These are phyloP conservation scores for Hiodon alosoides DNA, from an alignment of 2,113 vertebrate genomes.

Conservation along the genomic window DNA sequence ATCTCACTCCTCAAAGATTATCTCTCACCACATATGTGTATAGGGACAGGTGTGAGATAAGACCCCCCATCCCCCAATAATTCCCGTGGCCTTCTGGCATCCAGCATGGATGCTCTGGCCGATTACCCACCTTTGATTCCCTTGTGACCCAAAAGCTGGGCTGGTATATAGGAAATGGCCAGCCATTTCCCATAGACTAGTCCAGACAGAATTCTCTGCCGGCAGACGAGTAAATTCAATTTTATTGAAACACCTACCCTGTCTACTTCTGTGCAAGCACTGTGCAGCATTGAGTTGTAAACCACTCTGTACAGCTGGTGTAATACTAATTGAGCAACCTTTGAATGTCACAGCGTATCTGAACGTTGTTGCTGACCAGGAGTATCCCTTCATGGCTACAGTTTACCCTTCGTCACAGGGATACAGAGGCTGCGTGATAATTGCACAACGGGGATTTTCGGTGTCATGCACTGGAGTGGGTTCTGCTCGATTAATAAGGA, in stretches of 20 bases:
- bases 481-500: slow-evolving; percentile 2
- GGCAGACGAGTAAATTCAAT: slow-evolving; percentile 15
- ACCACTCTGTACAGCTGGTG: too few relatives aligned
- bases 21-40: slow-evolving; percentile 24
- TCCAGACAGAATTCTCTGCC: not conserved
- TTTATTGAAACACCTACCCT: slow-evolving; percentile 29
- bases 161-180: too few relatives aligned
- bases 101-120: not conserved
- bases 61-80: slow-evolving; percentile 31
- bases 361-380: too few relatives aligned
- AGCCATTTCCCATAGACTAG: too few relatives aligned
- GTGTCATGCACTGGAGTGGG: not conserved
- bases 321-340: too few relatives aligned
- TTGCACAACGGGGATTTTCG: slow-evolving; percentile 1
- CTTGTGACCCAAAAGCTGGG: too few relatives aligned
- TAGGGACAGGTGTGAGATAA: slow-evolving; percentile 48
- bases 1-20: slow-evolving; percentile 44
- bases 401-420: too few relatives aligned
- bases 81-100: not conserved
- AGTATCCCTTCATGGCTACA: too few relatives aligned
- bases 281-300: too few relatives aligned
- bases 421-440: not conserved
- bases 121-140: too few relatives aligned
- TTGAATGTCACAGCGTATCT: too few relatives aligned
- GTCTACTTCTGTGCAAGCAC: slow-evolving; percentile 26